Conservation (phyloP, 2,113 vertebrate species). For the Melanerpes aurifrons region DNA sequence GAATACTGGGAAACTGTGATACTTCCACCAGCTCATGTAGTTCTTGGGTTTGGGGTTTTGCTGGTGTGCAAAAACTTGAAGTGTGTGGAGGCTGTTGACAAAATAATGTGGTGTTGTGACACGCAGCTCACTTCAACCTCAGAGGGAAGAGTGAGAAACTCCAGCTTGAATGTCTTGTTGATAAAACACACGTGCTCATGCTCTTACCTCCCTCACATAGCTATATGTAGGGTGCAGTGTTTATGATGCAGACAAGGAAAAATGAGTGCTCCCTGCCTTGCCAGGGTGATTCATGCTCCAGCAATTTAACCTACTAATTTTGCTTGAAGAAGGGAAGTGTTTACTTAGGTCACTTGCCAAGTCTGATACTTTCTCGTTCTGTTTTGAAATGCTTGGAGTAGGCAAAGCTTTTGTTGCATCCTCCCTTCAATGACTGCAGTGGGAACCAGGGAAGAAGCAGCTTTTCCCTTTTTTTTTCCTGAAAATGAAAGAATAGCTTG, state of each 20-base stretch:
- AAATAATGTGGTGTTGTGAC: not conserved
- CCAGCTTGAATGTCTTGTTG: constrained; percentile 13
- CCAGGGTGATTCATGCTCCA: not conserved
- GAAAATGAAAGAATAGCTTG: constrained; percentile 38
- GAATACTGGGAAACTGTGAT: not conserved
- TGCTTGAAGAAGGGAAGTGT: not conserved
- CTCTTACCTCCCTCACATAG: not conserved
- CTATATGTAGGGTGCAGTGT: not conserved
- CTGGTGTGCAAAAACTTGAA: not conserved
- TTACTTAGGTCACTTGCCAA: constrained; percentile 9
- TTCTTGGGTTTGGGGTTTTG: not conserved
- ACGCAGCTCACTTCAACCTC: not conserved
- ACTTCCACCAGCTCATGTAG: not conserved
- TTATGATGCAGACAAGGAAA: not conserved
- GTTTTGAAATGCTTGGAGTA: not conserved
- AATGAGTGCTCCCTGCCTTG: not conserved
- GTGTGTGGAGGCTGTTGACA: not conserved
- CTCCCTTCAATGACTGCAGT: not conserved
- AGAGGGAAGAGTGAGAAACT: not conserved
- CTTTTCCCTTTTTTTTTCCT: not conserved
- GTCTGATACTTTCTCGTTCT: not conserved
- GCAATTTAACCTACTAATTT: not conserved
- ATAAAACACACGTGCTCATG: not conserved
- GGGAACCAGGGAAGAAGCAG: constrained; percentile 18
- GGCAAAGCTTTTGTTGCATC: constrained; percentile 20